phyloP scores from a whole-genome alignment of 1,140 invertebrate genomes.

The Polypedilum vanderplanki region DNA sequence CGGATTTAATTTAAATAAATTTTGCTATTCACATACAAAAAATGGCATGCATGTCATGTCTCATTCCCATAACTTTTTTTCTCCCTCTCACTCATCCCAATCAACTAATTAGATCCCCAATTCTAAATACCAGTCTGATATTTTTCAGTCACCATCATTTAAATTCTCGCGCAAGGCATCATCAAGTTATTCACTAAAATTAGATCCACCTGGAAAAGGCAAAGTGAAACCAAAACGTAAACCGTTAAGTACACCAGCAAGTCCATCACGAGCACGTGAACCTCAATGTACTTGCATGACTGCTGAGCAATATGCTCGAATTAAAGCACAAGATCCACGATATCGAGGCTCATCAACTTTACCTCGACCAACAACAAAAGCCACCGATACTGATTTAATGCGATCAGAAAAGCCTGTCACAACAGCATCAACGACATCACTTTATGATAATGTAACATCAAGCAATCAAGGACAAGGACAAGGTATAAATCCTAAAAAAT shows the following conservation, averaged over 20 bases:
- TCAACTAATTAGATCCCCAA: slow-evolving; percentile 37
- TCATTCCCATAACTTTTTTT: no score
- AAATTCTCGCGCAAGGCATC: slow-evolving; percentile 96
- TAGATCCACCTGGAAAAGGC: slow-evolving; percentile 80
- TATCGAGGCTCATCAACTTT: slow-evolving; percentile 78
- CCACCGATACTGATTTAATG: slow-evolving; percentile 56
- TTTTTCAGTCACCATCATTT: slow-evolving; percentile 90
- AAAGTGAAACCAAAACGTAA: slow-evolving; percentile 78
- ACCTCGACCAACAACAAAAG: slow-evolving; percentile 65
- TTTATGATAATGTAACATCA: slow-evolving; percentile 78
- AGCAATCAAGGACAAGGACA: slow-evolving; percentile 49
- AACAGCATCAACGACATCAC: slow-evolving; percentile 73
- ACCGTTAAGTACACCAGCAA: slow-evolving; percentile 87
- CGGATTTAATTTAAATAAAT: no score
- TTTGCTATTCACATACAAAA: no score
- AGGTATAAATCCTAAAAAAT: slow-evolving; percentile 43
- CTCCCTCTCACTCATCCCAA: background rate
- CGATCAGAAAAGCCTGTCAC: slow-evolving; percentile 64
- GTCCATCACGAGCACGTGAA: slow-evolving; percentile 77
- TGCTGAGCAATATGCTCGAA: slow-evolving; percentile 79
- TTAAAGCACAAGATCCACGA: slow-evolving; percentile 74
- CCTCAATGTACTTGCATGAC: slow-evolving; percentile 94
- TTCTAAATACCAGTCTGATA: slow-evolving; percentile 52
- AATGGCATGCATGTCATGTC: no score
- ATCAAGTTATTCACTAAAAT: slow-evolving; percentile 89